Evolutionary conservation across 2,797 vertebrate species (phyloP), one percentile per base, ranked within the genome.

Genomic region (Dermochelys coriacea): DNA sequence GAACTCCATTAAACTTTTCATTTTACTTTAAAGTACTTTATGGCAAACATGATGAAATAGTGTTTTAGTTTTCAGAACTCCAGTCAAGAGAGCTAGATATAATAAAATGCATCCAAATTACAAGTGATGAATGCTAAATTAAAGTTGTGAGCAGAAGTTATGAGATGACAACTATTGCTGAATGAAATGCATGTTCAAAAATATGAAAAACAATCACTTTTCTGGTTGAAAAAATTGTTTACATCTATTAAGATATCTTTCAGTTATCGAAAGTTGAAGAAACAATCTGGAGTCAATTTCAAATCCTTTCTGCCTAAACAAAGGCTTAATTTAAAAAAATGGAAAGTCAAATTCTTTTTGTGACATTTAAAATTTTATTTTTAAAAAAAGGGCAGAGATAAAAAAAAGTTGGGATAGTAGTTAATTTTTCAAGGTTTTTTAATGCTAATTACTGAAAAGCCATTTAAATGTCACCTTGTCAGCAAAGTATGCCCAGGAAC

Each of bases 401-500:
- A 96, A 95, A 94, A 52, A 74, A 92, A 89, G 85, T 88, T 82
- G 82, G 80, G 92, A 92, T 49, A 87, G 57, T 92, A 88, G 82
- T 85, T 91, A 88, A 37, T 34, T 93, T 95, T 95, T 94, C 82
- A 68, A 52, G n/a, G 61, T 90, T 95, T 87, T 96, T 79, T 61
- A 84, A 90, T 64, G 52, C 84, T 96, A 96, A 96, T 95, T 95
- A 97, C 45, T 79, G 80, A 90, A 94, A 94, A 97, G 88, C 84
- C 89, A 91, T 82, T 95, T 92, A 97, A 97, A 96, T 90, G 80
- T 93, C 93, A 97, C 79, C 88, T 34, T 78, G 82, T 93, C 91
- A 89, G 80, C 75, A 80, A 87, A 49, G 31, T 2, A 6, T 52
- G 59, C 61, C 85, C 34, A 45, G 51, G 49, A 23, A 5, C 16